A percentile compares a stretch with the other conserved stretches of the same genome.
These are phyloP conservation scores for Microvelia longipes DNA, from an alignment of 1,140 invertebrate species.

Conservation along the genomic window DNA sequence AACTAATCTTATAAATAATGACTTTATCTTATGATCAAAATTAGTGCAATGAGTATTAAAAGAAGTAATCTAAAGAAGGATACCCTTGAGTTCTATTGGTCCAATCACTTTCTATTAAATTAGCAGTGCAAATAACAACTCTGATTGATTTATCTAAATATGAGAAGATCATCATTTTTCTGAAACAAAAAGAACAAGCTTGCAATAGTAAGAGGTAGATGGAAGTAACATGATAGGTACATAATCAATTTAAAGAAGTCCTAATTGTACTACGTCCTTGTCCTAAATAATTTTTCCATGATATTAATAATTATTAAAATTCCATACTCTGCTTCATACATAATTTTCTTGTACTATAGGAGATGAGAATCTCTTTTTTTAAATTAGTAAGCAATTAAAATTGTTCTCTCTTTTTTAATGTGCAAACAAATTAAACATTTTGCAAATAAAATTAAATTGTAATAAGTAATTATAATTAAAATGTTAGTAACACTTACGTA, in stretches of 20 bases:
- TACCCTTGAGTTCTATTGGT: constrained; percentile 84
- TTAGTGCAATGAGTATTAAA: background rate
- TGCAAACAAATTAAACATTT: background rate
- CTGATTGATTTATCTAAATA: constrained; percentile 67
- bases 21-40: background rate
- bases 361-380: too few species aligned
- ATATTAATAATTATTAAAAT: background rate
- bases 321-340: background rate
- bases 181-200: constrained; percentile 28
- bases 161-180: constrained; percentile 77
- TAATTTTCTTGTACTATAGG: too few species aligned
- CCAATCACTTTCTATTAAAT: constrained; percentile 83
- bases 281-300: background rate
- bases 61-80: background rate
- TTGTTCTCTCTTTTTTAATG: too few species aligned
- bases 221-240: background rate
- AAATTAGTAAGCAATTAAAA: too few species aligned
- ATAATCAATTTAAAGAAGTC: background rate
- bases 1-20: too few species aligned
- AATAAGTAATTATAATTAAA: background rate
- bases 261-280: background rate
- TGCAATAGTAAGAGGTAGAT: background rate
- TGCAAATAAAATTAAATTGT: background rate
- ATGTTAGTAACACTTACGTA: constrained; percentile 38
- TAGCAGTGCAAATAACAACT: constrained; percentile 81